These are phyloP conservation scores for Crocallis elinguaria DNA, from an alignment of 2,888 invertebrate genomes.

Conservation along the genomic window DNA sequence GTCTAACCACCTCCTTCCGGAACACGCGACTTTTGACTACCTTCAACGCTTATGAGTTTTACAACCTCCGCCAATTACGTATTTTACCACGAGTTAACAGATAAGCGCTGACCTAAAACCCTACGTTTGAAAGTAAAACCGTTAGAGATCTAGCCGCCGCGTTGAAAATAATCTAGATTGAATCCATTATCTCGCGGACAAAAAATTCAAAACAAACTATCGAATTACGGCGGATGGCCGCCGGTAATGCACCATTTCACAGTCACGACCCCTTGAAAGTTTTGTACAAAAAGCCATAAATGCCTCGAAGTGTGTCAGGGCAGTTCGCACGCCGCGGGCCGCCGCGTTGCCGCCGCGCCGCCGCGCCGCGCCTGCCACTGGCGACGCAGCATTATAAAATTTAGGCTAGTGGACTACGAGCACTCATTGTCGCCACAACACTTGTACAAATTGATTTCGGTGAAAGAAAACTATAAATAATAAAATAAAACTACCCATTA, in stretches of 20 bases:
- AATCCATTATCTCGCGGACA: conserved; percentile 54
- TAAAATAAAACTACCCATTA: conserved; percentile 32
- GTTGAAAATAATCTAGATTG: conserved; percentile 46
- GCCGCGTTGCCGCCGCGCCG: conserved; percentile 29
- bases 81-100: conserved; percentile 43
- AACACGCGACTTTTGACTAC: conserved; percentile 66
- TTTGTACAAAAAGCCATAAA: conserved; percentile 69
- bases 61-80: conserved; percentile 63
- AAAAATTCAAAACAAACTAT: conserved; percentile 66
- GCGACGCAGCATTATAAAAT: conserved; percentile 64
- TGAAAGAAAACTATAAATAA: conserved; percentile 52
- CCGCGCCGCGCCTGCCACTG: conserved; percentile 32
- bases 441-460: conserved; percentile 63
- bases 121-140: conserved; percentile 47
- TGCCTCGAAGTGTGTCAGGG: conserved; percentile 69
- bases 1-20: conserved; percentile 73
- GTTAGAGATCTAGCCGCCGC: conserved; percentile 36
- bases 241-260: conserved; percentile 77
- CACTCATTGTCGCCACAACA: conserved; percentile 51
- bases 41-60: conserved; percentile 55
- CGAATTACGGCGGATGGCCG: conserved; percentile 49
- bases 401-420: conserved; percentile 60
- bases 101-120: conserved; percentile 37
- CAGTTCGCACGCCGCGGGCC: conserved; percentile 70
- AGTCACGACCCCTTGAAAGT: conserved; percentile 75